A percentile compares a stretch with the other conserved stretches of the same genome.
Conservation (phyloP, 2,113 vertebrate genomes). For the Serilophus lunatus region DNA sequence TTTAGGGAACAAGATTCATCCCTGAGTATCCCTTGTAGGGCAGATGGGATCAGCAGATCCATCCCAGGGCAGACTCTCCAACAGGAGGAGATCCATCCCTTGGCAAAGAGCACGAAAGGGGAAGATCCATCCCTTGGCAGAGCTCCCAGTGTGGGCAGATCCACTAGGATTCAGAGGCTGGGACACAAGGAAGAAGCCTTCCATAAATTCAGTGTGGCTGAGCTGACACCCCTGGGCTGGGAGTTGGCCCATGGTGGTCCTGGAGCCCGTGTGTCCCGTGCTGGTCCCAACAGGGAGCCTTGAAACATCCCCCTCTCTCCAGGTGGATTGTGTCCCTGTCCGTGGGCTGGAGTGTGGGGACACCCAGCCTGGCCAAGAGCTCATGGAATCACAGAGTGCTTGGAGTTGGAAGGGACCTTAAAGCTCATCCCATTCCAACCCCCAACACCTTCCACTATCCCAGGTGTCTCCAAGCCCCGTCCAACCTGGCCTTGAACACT, state of each 20-base stretch:
- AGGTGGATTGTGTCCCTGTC: not conserved
- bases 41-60: not conserved
- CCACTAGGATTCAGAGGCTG: not conserved
- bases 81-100: not conserved
- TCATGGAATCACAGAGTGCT: too few species aligned
- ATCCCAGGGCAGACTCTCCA: not conserved
- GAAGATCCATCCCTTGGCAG: not conserved
- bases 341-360: too few species aligned
- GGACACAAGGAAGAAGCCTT: not conserved
- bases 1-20: not conserved
- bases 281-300: not conserved
- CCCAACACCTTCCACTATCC: not conserved
- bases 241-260: not conserved
- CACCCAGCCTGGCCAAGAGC: not conserved
- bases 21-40: not conserved
- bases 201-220: not conserved
- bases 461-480: not conserved
- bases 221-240: not conserved
- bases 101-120: not conserved
- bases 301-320: not conserved
- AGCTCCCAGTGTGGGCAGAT: not conserved
- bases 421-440: too few species aligned
- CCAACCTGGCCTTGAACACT: not conserved
- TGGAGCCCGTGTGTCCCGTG: not conserved
- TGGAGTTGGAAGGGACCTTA: too few species aligned